Conservation (phyloP, 2,888 invertebrate species). For the Craniophora ligustri region DNA sequence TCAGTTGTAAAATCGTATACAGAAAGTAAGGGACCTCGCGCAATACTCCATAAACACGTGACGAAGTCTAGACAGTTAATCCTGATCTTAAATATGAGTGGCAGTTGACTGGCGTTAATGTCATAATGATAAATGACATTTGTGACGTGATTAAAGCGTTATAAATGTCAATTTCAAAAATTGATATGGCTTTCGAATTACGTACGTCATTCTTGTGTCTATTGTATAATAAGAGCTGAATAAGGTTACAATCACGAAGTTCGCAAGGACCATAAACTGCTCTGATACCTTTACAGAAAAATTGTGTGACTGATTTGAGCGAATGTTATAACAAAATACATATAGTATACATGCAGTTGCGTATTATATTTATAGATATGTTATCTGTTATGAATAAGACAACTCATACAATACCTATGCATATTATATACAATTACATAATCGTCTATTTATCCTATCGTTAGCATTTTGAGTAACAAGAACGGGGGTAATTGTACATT, state of each 20-base stretch:
- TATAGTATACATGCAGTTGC: conserved; percentile 7
- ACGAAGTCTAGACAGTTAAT: too few species aligned
- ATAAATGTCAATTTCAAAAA: too few species aligned
- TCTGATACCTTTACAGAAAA: conserved; percentile 10
- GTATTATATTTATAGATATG: conserved; percentile 24
- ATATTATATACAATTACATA: conserved; percentile 28
- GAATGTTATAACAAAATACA: conserved; percentile 10
- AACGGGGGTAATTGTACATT: background rate
- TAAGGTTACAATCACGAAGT: too few species aligned
- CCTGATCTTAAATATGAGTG: too few species aligned
- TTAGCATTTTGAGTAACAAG: conserved; percentile 17
- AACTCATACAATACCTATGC: conserved; percentile 13
- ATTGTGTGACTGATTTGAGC: conserved; percentile 7
- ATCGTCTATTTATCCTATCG: conserved; percentile 38
- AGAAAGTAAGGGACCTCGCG: background rate
- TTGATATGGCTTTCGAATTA: too few species aligned
- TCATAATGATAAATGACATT: too few species aligned
- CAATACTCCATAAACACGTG: too few species aligned
- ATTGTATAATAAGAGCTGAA: too few species aligned
- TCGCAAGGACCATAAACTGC: too few species aligned
- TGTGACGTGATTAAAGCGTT: too few species aligned
- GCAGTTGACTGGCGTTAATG: too few species aligned
- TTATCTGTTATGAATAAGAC: conserved; percentile 27
- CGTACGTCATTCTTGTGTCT: too few species aligned
- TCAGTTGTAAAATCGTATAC: conserved; percentile 24